Evolutionary conservation across 2,113 vertebrate genomes (phyloP).

Genomic region (Gymnarchus niloticus): DNA sequence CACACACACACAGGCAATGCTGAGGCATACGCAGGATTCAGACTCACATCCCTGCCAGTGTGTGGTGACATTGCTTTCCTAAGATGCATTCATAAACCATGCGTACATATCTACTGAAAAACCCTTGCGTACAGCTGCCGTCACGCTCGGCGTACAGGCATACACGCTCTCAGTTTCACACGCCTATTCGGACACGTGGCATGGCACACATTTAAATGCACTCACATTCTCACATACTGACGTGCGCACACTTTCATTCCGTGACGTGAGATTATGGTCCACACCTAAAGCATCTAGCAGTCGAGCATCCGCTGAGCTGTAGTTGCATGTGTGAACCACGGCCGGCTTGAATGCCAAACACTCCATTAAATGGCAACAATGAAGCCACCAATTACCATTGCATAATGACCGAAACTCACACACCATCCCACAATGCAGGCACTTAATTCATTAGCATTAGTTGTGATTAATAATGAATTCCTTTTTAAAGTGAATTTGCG

Average conservation of each 20-base stretch:
- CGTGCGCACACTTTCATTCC: conserved; percentile 22
- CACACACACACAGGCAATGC: too few species aligned
- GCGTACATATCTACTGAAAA: too few species aligned
- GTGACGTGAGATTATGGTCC: too few species aligned
- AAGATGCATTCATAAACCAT: too few species aligned
- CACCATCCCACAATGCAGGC: conserved; percentile 64
- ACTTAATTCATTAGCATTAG: conserved; percentile 98
- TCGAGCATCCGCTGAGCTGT: conserved; percentile 11
- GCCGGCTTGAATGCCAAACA: conserved; percentile 59
- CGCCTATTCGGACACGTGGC: too few species aligned
- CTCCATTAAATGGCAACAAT: conserved; percentile 65
- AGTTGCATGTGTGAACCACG: conserved; percentile 51
- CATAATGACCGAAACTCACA: conserved; percentile 79
- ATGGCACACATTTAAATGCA: conserved; percentile 24
- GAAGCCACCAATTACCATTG: conserved; percentile 83
- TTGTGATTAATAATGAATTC: conserved; percentile 96
- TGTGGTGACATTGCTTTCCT: too few species aligned
- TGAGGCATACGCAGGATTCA: too few species aligned
- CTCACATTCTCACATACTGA: conserved; percentile 18
- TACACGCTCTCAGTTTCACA: too few species aligned
- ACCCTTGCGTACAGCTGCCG: too few species aligned
- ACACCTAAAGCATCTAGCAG: too few species aligned
- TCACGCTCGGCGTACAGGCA: too few species aligned
- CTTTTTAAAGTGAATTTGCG: conserved; percentile 88
- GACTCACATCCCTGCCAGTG: too few species aligned